phyloP scores from a whole-genome alignment of 2,797 vertebrate genomes.

The Carapus acus region DNA sequence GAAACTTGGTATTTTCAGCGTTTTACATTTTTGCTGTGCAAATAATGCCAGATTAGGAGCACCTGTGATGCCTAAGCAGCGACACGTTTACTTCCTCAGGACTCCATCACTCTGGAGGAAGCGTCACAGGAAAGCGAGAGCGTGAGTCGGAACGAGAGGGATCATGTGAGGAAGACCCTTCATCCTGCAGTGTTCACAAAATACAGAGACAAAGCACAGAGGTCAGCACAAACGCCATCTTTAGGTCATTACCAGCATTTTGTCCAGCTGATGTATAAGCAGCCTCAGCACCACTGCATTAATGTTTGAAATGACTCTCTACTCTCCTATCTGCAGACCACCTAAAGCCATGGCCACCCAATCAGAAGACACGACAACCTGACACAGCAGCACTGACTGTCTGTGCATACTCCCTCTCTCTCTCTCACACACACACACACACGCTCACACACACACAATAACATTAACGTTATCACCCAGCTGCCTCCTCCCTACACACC shows the following conservation, averaged over 20 bases:
- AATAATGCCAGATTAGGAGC: too few relatives aligned
- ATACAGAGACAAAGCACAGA: constrained; percentile 65
- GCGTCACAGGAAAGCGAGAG: constrained; percentile 66
- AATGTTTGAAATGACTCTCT: too few relatives aligned
- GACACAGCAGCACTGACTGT: constrained; percentile 5
- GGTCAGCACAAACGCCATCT: constrained; percentile 42
- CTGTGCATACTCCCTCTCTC: neutral
- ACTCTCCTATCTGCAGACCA: constrained; percentile 30
- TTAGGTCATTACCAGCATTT: too few relatives aligned
- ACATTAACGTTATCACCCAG: too few relatives aligned
- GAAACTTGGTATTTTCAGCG: too few relatives aligned
- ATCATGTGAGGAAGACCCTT: constrained; percentile 46
- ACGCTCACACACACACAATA: too few relatives aligned
- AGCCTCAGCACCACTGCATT: too few relatives aligned
- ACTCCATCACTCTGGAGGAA: constrained; percentile 51
- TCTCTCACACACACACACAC: neutral
- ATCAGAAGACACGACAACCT: constrained; percentile 15
- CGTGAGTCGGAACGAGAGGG: constrained; percentile 64
- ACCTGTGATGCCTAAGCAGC: too few relatives aligned
- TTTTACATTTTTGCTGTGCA: too few relatives aligned
- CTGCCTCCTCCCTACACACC: too few relatives aligned
- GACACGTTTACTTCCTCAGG: constrained; percentile 50
- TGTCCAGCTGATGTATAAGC: too few relatives aligned
- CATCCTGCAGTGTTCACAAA: constrained; percentile 60
- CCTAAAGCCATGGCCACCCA: constrained; percentile 22